Evolutionary conservation across 2,113 vertebrate genomes (phyloP), one percentile per base, ranked within the genome.

Genomic region (Calonectris borealis): DNA sequence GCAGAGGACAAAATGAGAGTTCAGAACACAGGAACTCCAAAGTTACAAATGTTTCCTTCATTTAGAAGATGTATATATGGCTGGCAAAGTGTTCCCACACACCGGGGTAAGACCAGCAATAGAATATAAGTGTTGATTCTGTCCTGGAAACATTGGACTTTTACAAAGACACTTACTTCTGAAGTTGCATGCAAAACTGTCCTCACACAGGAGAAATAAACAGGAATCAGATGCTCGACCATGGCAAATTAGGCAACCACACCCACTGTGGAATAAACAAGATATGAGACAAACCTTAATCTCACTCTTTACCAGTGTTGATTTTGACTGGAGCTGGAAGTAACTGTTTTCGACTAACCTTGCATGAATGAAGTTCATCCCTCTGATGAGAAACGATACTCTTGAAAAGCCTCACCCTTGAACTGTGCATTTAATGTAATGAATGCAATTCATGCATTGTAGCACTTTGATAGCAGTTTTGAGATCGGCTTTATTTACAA

Each of bases 201-300:
- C 27, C 32, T n/a, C n/a, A n/a, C 62, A 40, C n/a, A 65, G 38
- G 40, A 57, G 29, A 86, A 86, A 90, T 40, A 58, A 52, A 60
- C 2, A 32, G 21, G 27, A 91, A 65, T 78, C 48, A 73, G 42
- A 64, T 32, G 6, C 17, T 73, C 0, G 0, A 48, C 15, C 7
- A 19, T 7, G 7, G 40, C 44, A 71, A 86, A 83, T 20, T 38
- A 60, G 14, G 40, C 77, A 88, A 54, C 26, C 21, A 65, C 32
- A 65, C 7, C 40, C 31, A 19, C 24, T 57, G 9, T 27, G 16
- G 36, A 73, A 93, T 24, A 86, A 75, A 71, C 5, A 60, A 68
- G 32, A 8, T 13, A 51, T 0, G 0, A 83, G 36, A 54, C 7
- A 78, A 90, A 83, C 0, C 0, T 71, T 44, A 36, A 57, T 32